Conservation (phyloP, 2,888 invertebrate species). For the Cordilura impudica region DNA sequence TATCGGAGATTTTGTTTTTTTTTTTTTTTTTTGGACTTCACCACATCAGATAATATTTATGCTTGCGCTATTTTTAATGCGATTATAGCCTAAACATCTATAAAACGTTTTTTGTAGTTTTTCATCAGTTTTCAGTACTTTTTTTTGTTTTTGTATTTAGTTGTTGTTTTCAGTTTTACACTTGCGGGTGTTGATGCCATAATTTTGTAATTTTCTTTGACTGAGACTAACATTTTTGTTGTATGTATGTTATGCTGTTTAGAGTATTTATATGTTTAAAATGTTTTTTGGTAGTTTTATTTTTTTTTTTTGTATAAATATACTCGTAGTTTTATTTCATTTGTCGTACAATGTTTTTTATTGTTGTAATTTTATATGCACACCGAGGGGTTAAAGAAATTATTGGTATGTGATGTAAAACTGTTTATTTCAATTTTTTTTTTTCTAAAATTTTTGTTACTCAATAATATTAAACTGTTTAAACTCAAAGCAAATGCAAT, state of each 20-base stretch:
- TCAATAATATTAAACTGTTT: conserved; percentile 18
- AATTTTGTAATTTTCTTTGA: conserved; percentile 49
- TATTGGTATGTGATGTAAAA: conserved; percentile 56
- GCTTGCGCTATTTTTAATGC: conserved; percentile 59
- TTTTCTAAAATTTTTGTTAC: conserved; percentile 37
- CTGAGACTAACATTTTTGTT: conserved; percentile 9
- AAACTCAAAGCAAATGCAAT: conserved; percentile 23
- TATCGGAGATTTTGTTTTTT: not conserved
- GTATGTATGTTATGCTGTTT: not conserved
- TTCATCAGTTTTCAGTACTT: conserved; percentile 49
- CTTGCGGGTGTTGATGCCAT: conserved; percentile 60
- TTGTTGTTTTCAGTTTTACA: conserved; percentile 50
- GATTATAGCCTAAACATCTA: conserved; percentile 55
- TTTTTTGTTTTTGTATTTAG: conserved; percentile 22
- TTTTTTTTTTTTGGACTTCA: conserved; percentile 39
- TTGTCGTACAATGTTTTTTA: conserved; percentile 12
- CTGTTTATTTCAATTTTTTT: conserved; percentile 22
- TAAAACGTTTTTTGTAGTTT: conserved; percentile 37
- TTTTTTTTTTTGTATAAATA: not conserved
- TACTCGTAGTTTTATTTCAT: not conserved
- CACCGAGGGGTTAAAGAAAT: conserved; percentile 36
- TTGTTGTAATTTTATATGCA: conserved; percentile 29
- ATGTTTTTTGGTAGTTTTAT: conserved; percentile 18
- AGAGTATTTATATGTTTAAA: not conserved
- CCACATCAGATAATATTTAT: conserved; percentile 54